Conservation (phyloP, 1,140 invertebrate species). For the Scaptodrosophila lebanonensis region DNA sequence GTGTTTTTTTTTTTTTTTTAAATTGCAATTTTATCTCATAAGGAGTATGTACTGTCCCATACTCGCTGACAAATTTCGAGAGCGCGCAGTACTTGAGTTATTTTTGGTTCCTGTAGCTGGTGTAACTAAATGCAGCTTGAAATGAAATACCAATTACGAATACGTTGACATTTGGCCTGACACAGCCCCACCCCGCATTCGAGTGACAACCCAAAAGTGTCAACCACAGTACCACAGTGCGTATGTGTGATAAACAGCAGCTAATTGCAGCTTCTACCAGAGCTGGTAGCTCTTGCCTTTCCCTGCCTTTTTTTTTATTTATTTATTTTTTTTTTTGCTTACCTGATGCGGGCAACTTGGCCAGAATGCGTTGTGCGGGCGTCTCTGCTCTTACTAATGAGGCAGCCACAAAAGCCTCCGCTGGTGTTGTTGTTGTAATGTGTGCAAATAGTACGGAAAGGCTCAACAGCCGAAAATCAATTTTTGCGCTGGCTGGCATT, state of each 20-base stretch:
- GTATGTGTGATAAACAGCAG: conserved; percentile 69
- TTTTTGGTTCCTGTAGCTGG: conserved; percentile 48
- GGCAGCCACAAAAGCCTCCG: no score
- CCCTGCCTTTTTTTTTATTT: no score
- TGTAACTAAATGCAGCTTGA: conserved; percentile 47
- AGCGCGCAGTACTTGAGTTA: conserved; percentile 73
- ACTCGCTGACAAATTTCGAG: no score
- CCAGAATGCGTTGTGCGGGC: conserved; percentile 32
- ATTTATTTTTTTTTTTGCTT: conserved; percentile 8
- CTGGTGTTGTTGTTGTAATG: no score
- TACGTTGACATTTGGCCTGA: conserved; percentile 43
- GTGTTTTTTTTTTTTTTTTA: no score
- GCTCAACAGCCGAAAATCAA: no score
- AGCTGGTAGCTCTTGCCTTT: no score
- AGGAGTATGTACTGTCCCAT: no score
- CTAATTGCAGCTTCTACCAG: conserved; percentile 48
- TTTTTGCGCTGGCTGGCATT: no score
- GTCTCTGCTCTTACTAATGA: conserved; percentile 46
- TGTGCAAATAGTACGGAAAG: no score
- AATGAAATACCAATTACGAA: conserved; percentile 65
- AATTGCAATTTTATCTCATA: no score
- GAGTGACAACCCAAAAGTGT: conserved; percentile 12
- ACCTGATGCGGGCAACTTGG: conserved; percentile 42
- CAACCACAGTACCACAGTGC: conserved; percentile 37
- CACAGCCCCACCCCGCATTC: not conserved